Evolutionary conservation across 1,140 invertebrate genomes (phyloP), one percentile per base, ranked within the genome.

Genomic region (Coboldia fuscipes): DNA sequence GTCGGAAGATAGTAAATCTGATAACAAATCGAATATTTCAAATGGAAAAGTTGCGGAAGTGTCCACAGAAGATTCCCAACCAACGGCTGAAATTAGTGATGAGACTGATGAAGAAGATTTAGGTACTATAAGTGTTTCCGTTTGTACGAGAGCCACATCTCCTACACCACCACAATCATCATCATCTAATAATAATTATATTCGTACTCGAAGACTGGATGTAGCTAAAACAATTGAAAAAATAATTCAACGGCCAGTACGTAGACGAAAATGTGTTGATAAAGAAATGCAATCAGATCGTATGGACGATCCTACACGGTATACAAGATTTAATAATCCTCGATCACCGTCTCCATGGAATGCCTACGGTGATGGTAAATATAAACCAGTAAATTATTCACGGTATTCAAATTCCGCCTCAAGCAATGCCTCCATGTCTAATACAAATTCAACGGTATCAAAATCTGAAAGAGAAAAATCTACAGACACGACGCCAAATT

Each of bases 61-160:
- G 1, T 6, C 26, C 7, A 7, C 30, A 23, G 29, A 39, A 14
- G 21, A 41, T 9, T 15, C 21, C 14, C 15, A 26, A 23, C 34
- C 36, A 17, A 16, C 19, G 36, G 37, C 13, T 3, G 39, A 41
- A 9, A 15, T n/a, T n/a, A n/a, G n/a, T n/a, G n/a, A n/a, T n/a
- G n/a, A n/a, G n/a, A n/a, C n/a, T n/a, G n/a, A 29, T 19, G 23
- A 41, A 39, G 10, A 37, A 33, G 21, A 8, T 26, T 50, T 54
- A 36, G 58, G 60, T 10, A 55, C 61, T 30, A 47, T 62, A 18
- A 65, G 63, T 2, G 44, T 81, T 4, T 62, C 61, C 4, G 65
- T 81, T 14, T 58, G 76, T 0, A 78, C 73, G 0, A 58, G 79
- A 41, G 70, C 69, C 23, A 83, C 78, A 2, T 82, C 77, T 7